Conservation (phyloP, 2,888 invertebrate species). For the Schrankia costaestrigalis region DNA sequence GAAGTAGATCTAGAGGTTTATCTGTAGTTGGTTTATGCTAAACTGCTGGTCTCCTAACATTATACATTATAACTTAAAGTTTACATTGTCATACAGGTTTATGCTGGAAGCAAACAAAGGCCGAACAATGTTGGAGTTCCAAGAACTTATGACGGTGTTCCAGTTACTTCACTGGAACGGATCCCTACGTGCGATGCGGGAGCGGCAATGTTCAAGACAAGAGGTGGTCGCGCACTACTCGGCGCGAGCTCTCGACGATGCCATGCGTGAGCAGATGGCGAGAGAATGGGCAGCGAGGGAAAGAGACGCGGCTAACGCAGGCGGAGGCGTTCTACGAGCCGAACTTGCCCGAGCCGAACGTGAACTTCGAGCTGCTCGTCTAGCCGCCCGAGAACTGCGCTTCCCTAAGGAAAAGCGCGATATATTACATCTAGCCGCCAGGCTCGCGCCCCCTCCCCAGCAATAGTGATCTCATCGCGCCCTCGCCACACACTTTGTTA, state of each 20-base stretch:
- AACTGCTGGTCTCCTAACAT: too few species aligned
- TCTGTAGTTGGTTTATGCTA: too few species aligned
- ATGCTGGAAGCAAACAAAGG: constrained; percentile 92
- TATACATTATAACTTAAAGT: neutral
- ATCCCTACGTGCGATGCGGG: constrained; percentile 96
- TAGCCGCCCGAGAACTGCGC: constrained; percentile 93
- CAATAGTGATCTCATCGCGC: constrained; percentile 70
- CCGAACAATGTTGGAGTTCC: constrained; percentile 97
- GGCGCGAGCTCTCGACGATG: constrained; percentile 94
- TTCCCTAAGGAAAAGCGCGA: constrained; percentile 98
- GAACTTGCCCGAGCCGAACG: constrained; percentile 92
- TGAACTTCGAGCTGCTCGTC: constrained; percentile 90
- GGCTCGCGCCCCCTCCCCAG: constrained; percentile 81
- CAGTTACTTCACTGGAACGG: constrained; percentile 98
- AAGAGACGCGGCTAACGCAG: constrained; percentile 52
- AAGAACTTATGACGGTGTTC: constrained; percentile 98
- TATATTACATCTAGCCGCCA: constrained; percentile 94
- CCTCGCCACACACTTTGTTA: constrained; percentile 51
- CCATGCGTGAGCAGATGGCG: constrained; percentile 98
- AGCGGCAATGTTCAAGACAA: constrained; percentile 95
- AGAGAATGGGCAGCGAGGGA: constrained; percentile 94
- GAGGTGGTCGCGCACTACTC: constrained; percentile 95
- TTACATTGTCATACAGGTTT: constrained; percentile 69
- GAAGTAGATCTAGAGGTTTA: too few species aligned
- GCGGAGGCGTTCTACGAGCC: constrained; percentile 84